Evolutionary conservation across 23 tunicate species (phyloP).

Genomic region (Corella eumyota): DNA sequence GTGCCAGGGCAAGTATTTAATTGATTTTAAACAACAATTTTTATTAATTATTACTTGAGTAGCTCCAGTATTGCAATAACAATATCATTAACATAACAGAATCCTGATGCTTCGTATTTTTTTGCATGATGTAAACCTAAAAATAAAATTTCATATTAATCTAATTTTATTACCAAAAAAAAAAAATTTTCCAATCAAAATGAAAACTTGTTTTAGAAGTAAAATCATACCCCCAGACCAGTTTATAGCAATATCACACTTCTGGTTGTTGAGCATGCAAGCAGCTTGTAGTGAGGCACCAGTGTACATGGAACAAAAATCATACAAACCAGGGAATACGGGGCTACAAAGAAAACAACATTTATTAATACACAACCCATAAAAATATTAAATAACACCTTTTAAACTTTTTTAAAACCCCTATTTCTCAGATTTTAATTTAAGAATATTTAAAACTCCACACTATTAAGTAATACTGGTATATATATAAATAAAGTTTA

Average conservation of each 20-base stretch:
- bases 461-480: neutral
- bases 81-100: slow-evolving; percentile 99
- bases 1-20: no score
- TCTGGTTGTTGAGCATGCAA: slow-evolving; percentile 80
- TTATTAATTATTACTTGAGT: no score
- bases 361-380: neutral
- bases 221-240: slow-evolving; percentile 99
- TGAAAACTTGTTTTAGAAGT: no score
- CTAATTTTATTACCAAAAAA: neutral
- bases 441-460: neutral
- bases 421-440: neutral
- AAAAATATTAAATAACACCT: neutral
- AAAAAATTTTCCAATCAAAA: neutral
- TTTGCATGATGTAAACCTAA: slow-evolving; percentile 99
- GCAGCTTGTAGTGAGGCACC: slow-evolving; percentile 96
- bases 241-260: slow-evolving; percentile 92
- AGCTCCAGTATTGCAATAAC: slow-evolving; percentile 91
- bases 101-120: slow-evolving; percentile 96
- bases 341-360: no score
- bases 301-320: slow-evolving; percentile 94
- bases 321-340: slow-evolving; percentile 93
- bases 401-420: neutral
- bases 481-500: no score
- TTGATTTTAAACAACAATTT: no score
- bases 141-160: neutral